Percentiles rank a stretch among this genome's conserved stretches.
These are phyloP conservation scores for Holacanthella duospinosa DNA, from an alignment of 2,888 invertebrate species.

Conservation along the genomic window DNA sequence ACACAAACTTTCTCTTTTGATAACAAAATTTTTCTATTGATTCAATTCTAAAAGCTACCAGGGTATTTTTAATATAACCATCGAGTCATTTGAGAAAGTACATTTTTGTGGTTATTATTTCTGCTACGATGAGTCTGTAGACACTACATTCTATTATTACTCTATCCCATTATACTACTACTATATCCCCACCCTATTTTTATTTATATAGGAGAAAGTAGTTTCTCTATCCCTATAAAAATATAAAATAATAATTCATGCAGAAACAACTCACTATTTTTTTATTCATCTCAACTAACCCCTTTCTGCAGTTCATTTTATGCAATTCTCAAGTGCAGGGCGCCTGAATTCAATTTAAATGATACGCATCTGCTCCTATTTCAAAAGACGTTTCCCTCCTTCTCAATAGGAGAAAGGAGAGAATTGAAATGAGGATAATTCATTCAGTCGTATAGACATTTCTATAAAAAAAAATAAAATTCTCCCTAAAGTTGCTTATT, in stretches of 20 bases:
- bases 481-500: not conserved
- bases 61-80: too few relatives aligned
- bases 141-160: constrained; percentile 1
- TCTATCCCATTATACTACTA: not conserved
- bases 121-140: not conserved
- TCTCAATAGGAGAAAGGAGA: not conserved
- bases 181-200: not conserved
- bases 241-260: constrained; percentile 2
- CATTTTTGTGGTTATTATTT: constrained; percentile 1
- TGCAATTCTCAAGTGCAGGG: not conserved
- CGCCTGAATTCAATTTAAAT: constrained; percentile 13
- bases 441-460: not conserved
- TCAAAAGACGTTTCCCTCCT: not conserved
- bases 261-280: not conserved
- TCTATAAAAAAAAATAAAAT: not conserved
- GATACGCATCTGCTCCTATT: constrained; percentile 14
- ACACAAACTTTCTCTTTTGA: too few relatives aligned
- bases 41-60: too few relatives aligned
- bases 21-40: too few relatives aligned
- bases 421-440: not conserved
- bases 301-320: not conserved
- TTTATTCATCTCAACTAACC: constrained; percentile 7
- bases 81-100: too few relatives aligned
- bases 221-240: not conserved
- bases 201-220: not conserved